Conservation (phyloP, 2,113 vertebrate species). For the Rhinogobius similis region DNA sequence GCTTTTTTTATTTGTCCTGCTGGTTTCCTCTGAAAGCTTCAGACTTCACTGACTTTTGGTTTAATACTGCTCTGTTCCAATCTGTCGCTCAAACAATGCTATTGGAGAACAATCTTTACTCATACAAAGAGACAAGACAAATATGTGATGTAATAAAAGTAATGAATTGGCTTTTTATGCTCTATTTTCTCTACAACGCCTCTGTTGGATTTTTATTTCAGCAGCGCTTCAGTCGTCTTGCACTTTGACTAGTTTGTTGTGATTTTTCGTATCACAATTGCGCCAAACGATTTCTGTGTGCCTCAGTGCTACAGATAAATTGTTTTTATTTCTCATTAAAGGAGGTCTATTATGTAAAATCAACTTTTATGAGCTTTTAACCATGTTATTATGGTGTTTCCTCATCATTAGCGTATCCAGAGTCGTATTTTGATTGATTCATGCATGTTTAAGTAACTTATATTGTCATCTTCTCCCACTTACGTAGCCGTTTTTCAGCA, state of each 20-base stretch:
- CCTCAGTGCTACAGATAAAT: too few species aligned
- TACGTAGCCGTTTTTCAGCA: too few species aligned
- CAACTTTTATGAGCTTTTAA: too few species aligned
- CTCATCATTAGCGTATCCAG: too few species aligned
- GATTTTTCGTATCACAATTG: too few species aligned
- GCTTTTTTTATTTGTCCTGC: neutral
- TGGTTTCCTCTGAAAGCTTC: neutral
- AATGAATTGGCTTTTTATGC: neutral
- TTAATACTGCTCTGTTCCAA: neutral
- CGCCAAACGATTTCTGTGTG: too few species aligned
- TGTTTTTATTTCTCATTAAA: neutral
- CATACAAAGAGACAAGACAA: neutral
- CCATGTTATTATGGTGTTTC: too few species aligned
- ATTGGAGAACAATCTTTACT: neutral
- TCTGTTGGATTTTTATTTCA: too few species aligned
- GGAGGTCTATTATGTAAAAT: too few species aligned
- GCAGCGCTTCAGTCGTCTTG: neutral
- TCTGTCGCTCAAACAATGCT: neutral
- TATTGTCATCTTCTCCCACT: too few species aligned
- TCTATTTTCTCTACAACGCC: neutral
- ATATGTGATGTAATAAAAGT: neutral
- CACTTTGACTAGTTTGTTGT: neutral
- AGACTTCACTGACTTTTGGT: slow-evolving; percentile 1
- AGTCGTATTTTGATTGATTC: too few species aligned
- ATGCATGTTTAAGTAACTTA: too few species aligned